phyloP scores from a whole-genome alignment of 2,888 invertebrate species.

The Nezara viridula region DNA sequence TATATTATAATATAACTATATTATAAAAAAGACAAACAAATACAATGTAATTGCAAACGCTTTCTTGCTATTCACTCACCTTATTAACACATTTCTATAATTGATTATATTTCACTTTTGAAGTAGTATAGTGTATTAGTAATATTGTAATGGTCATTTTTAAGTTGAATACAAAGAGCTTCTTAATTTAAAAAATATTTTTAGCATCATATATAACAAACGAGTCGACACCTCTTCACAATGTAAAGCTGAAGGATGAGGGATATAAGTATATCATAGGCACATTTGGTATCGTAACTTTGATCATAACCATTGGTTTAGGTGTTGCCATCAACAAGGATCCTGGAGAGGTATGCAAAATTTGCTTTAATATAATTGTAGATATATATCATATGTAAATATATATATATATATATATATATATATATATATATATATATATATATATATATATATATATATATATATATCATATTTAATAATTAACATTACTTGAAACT shows the following conservation, averaged over 20 bases:
- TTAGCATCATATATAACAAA: conserved; percentile 55
- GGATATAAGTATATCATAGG: conserved; percentile 78
- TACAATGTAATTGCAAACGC: too few relatives aligned
- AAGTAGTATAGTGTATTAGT: too few relatives aligned
- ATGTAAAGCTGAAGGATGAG: conserved; percentile 66
- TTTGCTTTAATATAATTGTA: too few relatives aligned
- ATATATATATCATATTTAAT: too few relatives aligned
- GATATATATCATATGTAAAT: not conserved
- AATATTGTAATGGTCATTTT: not conserved
- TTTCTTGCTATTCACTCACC: too few relatives aligned
- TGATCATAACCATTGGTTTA: conserved; percentile 80
- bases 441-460: too few relatives aligned
- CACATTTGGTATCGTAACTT: conserved; percentile 77
- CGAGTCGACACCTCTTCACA: conserved; percentile 58
- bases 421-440: too few relatives aligned
- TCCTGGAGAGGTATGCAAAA: conserved; percentile 76
- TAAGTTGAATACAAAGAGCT: not conserved
- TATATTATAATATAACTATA: too few relatives aligned
- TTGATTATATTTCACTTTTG: too few relatives aligned
- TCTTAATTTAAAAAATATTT: conserved; percentile 5
- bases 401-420: not conserved
- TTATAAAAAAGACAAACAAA: too few relatives aligned
- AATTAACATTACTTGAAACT: too few relatives aligned
- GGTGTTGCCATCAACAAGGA: conserved; percentile 81
- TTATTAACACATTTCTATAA: too few relatives aligned